Evolutionary conservation across 2,888 invertebrate species (phyloP), one percentile per base, ranked within the genome.

Genomic region (Diarsia rubi): DNA sequence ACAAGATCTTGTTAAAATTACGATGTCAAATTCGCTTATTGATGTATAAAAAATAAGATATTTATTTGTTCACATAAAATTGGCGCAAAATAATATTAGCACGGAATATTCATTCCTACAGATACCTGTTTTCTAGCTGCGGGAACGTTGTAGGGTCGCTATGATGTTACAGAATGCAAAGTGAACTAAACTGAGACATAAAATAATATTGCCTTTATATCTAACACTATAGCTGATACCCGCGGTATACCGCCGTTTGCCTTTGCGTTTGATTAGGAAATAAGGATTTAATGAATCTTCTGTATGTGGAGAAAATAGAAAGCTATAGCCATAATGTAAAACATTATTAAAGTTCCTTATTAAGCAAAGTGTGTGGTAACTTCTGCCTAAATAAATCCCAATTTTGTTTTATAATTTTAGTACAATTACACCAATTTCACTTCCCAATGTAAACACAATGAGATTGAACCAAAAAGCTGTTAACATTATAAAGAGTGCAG

Each of bases 381-480:
- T 42, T 44, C 6, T 68, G 21, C 42, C 9, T 3, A 42, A 57
- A 19, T 24, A 21, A 4, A 42, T 57, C 1, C 0, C 9, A 42
- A 27, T 27, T 2, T 31, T 60, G 3, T 31, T 3, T 6, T 45
- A 5, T 2, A 24, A 14, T 16, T 44, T 21, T 5, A 21, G 21
- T 27, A 69, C 24, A 31, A 14, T 45, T 62, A 31, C 8, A 47
- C 27, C 0, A 64, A 47, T 47, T 11, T 59, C n/a, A 14, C 31
- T 14, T 66, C 45, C 45, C 24, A 14, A 24, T 19, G 11, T 21
- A 37, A 44, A 49, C 37, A 12, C 49, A 49, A 21, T 44, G n/a
- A 42, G 27, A 60, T 14, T 27, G n/a, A 27, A 62, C 64, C 57
- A 68, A 73, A 63, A 64, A 31, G 66, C 14, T 27, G 24, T 64